phyloP scores from a whole-genome alignment of 1,140 invertebrate genomes.

The Hetaerina americana region DNA sequence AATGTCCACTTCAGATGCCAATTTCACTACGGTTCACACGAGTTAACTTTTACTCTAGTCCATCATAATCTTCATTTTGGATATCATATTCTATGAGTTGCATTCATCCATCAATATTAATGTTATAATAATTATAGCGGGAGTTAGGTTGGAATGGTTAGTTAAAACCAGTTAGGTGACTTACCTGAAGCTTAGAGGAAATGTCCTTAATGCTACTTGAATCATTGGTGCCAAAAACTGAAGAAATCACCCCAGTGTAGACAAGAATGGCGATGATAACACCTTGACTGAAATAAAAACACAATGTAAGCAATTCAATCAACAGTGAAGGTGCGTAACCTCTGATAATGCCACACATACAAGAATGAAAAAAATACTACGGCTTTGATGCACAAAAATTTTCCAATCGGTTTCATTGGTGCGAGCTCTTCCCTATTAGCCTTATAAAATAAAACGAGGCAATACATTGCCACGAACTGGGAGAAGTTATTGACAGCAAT shows the following conservation, averaged over 20 bases:
- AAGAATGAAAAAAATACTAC: conserved; percentile 98
- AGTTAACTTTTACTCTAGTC: no score
- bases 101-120: no score
- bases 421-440: conserved; percentile 73
- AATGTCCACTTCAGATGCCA: no score
- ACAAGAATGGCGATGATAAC: conserved; percentile 78
- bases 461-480: conserved; percentile 94
- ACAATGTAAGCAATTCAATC: background rate
- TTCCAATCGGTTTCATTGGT: conserved; percentile 86
- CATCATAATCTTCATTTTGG: no score
- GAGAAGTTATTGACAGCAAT: conserved; percentile 86
- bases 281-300: conserved; percentile 62
- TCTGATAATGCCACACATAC: conserved; percentile 45
- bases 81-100: no score
- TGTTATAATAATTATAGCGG: no score
- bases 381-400: conserved; percentile 96
- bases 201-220: conserved; percentile 51
- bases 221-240: conserved; percentile 49
- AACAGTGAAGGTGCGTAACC: background rate
- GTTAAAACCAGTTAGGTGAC: no score
- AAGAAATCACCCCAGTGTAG: conserved; percentile 58
- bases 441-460: conserved; percentile 84
- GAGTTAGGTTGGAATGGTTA: no score
- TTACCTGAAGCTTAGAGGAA: conserved; percentile 68
- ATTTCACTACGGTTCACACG: no score